A percentile compares a stretch with the other conserved stretches of the same genome.
Evolutionary conservation across 2,888 invertebrate genomes (phyloP).

Genomic region (Eustalomyia histrio): DNA sequence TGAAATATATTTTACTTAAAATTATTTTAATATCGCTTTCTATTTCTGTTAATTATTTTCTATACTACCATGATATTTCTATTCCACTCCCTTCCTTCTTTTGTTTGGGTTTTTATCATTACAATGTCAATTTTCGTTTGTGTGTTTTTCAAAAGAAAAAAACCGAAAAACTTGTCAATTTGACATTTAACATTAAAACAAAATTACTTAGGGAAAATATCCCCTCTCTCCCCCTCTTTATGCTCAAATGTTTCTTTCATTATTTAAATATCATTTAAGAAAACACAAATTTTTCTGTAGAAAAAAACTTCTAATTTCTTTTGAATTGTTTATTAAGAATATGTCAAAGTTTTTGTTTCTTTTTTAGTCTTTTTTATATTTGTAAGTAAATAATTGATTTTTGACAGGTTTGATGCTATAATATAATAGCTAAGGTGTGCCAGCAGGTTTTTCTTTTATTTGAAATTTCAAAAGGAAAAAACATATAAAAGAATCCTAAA

Average conservation of each 20-base stretch:
- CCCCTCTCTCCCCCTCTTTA: not conserved
- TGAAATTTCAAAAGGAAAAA: not conserved
- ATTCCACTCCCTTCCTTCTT: not conserved
- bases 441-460: not conserved
- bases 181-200: not conserved
- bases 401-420: slow-evolving; percentile 47
- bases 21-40: not conserved
- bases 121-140: not conserved
- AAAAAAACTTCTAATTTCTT: slow-evolving; percentile 8
- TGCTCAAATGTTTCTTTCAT: not conserved
- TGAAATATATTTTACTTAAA: not conserved
- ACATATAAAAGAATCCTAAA: not conserved
- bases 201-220: slow-evolving; percentile 6
- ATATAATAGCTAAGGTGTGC: not conserved
- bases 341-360: slow-evolving; percentile 9
- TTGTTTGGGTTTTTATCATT: not conserved
- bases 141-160: not conserved
- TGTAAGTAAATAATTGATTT: slow-evolving; percentile 34
- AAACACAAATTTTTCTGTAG: not conserved
- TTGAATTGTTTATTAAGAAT: slow-evolving; percentile 33
- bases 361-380: slow-evolving; percentile 27
- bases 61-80: not conserved
- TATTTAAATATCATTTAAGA: slow-evolving; percentile 14
- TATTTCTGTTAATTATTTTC: not conserved
- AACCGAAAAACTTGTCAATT: not conserved